Conservation (phyloP, 2,888 invertebrate genomes). For the Xestoiulus laeticollis region DNA sequence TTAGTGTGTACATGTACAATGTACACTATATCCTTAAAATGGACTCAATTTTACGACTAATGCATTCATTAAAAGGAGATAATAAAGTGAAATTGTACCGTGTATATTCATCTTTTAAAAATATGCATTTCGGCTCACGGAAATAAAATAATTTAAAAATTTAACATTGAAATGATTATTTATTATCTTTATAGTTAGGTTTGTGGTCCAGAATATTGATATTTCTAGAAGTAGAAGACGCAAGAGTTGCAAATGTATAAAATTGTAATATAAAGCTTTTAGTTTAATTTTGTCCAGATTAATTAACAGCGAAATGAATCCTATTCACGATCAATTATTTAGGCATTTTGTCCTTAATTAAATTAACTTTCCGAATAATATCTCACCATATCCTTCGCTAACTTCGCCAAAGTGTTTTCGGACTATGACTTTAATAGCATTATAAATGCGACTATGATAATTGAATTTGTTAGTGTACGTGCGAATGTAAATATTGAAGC, state of each 20-base stretch:
- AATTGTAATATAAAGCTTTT: neutral
- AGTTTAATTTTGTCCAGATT: neutral
- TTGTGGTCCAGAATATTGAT: no score
- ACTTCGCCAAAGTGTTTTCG: neutral
- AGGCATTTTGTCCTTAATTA: neutral
- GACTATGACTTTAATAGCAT: neutral
- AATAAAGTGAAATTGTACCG: no score
- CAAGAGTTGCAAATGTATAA: neutral
- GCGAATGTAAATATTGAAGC: slow-evolving; percentile 3
- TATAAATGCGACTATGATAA: slow-evolving; percentile 16
- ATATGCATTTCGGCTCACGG: no score
- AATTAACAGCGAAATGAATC: neutral
- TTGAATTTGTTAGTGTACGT: neutral
- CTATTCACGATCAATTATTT: neutral
- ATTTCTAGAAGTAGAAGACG: no score
- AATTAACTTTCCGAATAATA: slow-evolving; percentile 4
- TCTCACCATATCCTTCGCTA: neutral
- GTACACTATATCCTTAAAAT: no score
- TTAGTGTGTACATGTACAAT: no score
- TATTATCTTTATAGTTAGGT: no score
- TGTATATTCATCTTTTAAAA: no score
- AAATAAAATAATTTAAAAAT: no score
- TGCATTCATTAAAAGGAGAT: no score
- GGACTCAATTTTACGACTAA: no score
- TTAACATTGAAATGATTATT: no score